Conservation (phyloP, 2,113 vertebrate species). For the Platanista minor region DNA sequence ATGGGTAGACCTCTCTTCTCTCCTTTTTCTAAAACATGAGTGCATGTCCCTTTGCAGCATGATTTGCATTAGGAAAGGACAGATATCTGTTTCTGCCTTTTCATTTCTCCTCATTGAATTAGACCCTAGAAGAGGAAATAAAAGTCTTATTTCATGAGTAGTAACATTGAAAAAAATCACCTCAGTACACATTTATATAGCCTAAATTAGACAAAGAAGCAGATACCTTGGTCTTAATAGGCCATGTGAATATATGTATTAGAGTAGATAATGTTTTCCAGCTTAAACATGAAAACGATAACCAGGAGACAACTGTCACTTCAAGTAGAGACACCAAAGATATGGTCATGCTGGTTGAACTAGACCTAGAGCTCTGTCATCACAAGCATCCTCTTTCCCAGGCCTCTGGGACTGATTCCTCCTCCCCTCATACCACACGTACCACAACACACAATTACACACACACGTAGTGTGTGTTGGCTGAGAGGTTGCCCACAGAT, state of each 20-base stretch:
- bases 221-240: background rate
- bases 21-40: background rate
- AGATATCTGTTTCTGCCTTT: background rate
- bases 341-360: background rate
- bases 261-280: background rate
- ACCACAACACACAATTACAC: background rate
- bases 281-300: background rate
- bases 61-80: background rate
- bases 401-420: background rate
- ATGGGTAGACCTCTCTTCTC: fast-evolving
- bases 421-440: background rate
- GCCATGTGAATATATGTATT: background rate
- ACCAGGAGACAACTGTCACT: background rate
- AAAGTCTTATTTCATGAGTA: background rate
- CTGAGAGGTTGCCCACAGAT: background rate
- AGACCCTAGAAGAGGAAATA: background rate
- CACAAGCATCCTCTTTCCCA: background rate
- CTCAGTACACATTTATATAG: background rate
- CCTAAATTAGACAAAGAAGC: background rate
- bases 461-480: background rate
- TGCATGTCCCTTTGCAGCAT: background rate
- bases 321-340: background rate
- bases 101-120: background rate
- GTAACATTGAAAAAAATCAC: background rate
- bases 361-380: background rate